Base-by-base conservation (phyloP, 2,797 vertebrate genomes). In the Oreochromis grahami region DNA sequence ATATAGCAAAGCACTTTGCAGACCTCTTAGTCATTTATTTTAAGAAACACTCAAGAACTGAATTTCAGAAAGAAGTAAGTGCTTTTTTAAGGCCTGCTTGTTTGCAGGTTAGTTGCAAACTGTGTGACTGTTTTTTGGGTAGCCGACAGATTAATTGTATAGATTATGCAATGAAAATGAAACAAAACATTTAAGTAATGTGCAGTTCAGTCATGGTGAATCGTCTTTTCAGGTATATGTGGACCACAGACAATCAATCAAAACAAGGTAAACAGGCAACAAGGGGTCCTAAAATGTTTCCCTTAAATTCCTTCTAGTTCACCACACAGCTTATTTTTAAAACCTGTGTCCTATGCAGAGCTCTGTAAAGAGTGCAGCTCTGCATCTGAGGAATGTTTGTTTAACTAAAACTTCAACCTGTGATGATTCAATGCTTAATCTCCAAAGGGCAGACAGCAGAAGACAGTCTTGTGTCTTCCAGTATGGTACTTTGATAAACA, bases 401-500 rank as follows among this genome's bases (percentile, higher is more conserved):
- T 80, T 84, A 78, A 82, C 79, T 81, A 72, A 88, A 88, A 86
- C 82, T 86, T 86, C 63, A 84, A 85, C 82, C 79, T 80, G 81
- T 76, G 74, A 92, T 85, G 80, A 84, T 84, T 91, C 84, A 81
- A 81, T 53, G 83, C 60, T 88, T 86, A 80, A 88, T 87, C 90
- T 89, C 86, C 77, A 36, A 84, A 84, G 81, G 65, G 43, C 85
- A 88, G 84, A 60, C 51, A 68, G 85, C 84, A 87, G 77, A 83
- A 85, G 87, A 88, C 80, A 48, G 53, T 76, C 86, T 89, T 52
- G 82, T 85, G 63, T 91, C 84, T 87, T 84, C 87, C 82, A 86
- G 76, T 68, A 10, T 55, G 81, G 77, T 82, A 38, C 90, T 86
- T 78, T 79, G 77, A 84, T 92, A 88, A 91, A 93, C 92, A 95